phyloP scores from a whole-genome alignment of 2,888 invertebrate genomes.

The Spilosoma lubricipeda region DNA sequence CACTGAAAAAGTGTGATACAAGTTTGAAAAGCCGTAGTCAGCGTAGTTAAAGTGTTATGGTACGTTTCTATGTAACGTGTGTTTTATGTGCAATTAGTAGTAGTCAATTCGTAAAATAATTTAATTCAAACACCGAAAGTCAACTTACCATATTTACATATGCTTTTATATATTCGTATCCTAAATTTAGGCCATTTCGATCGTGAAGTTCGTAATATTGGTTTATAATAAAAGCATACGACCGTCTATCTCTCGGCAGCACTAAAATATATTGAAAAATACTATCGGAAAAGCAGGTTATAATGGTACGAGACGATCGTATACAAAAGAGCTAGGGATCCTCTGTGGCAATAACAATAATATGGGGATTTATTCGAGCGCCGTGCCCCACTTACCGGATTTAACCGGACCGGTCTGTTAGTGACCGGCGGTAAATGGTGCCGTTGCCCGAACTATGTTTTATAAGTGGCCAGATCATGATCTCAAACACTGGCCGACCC shows the following conservation, averaged over 20 bases:
- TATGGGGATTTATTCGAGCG: slow-evolving; percentile 74
- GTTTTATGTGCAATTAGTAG: too few species aligned
- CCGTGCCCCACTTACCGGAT: slow-evolving; percentile 75
- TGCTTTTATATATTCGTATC: background rate
- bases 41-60: too few species aligned
- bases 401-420: slow-evolving; percentile 62
- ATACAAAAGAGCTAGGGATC: slow-evolving; percentile 64
- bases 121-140: background rate
- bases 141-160: background rate
- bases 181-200: background rate
- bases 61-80: too few species aligned
- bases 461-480: slow-evolving; percentile 71
- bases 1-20: too few species aligned
- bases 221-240: slow-evolving; percentile 33
- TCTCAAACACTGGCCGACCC: slow-evolving; percentile 51
- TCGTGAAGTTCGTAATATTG: slow-evolving; percentile 34
- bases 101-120: background rate
- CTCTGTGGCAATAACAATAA: slow-evolving; percentile 73
- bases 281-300: slow-evolving; percentile 61
- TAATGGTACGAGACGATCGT: slow-evolving; percentile 60
- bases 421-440: slow-evolving; percentile 61
- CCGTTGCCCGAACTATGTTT: slow-evolving; percentile 62
- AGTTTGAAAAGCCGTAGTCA: too few species aligned
- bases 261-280: slow-evolving; percentile 57
- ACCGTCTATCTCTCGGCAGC: slow-evolving; percentile 35